A percentile compares a stretch with the other conserved stretches of the same genome.
These are phyloP conservation scores for Carduelis carduelis DNA, from an alignment of 2,797 vertebrate species.

Conservation along the genomic window DNA sequence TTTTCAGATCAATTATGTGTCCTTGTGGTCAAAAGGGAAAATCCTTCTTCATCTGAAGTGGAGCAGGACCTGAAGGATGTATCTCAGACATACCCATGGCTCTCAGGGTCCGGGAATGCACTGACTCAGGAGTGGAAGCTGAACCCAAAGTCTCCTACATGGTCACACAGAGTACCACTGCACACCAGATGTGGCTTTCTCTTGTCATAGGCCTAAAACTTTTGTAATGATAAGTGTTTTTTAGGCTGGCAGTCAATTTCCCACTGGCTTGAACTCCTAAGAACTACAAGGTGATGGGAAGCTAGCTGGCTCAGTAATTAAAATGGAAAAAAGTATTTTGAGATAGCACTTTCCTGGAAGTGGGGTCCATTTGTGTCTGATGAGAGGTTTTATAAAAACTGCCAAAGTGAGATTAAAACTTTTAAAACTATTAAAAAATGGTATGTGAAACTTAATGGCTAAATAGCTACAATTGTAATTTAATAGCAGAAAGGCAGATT, in stretches of 20 bases:
- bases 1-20: not conserved
- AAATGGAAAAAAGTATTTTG: not conserved
- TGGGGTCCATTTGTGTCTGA: not conserved
- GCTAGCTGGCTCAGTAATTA: not conserved
- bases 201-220: not conserved
- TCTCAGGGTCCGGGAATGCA: not conserved
- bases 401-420: not conserved
- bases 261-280: not conserved
- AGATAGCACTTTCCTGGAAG: not conserved
- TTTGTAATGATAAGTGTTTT: not conserved
- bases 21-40: not conserved
- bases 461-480: not conserved
- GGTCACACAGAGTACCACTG: not conserved
- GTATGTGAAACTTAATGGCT: not conserved
- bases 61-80: not conserved
- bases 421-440: not conserved
- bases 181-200: not conserved
- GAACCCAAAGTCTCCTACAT: not conserved
- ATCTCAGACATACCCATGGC: not conserved
- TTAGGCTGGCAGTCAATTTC: not conserved
- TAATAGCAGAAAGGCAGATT: conserved; percentile 6
- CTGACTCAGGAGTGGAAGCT: not conserved
- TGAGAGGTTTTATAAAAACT: not conserved
- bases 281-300: not conserved
- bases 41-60: not conserved